Evolutionary conservation across 2,113 vertebrate genomes (phyloP), one percentile per base, ranked within the genome.

Genomic region (Corvus hawaiiensis): DNA sequence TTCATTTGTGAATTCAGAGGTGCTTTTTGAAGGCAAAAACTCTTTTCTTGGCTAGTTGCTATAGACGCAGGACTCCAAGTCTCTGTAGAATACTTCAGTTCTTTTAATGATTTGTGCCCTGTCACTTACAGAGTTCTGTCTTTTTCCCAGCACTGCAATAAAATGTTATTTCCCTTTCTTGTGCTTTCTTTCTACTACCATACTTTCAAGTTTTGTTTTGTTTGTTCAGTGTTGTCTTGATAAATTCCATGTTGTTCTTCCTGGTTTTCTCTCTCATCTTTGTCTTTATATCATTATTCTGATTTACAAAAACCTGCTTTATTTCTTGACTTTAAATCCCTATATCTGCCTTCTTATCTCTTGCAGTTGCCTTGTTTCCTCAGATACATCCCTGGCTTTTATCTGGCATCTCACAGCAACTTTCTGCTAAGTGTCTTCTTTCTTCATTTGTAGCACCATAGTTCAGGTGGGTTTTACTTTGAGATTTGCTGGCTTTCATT

Each of bases 11-110:
- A 90, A 96, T 96, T 96, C 85, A 89, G 93, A 96, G 86, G 66
- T 92, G 76, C 73, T 94, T 95, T 97, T 96, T 96, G 90, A 97
- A 96, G 80, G 62, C 68, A 92, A 90, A 94, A 80, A 2, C 82
- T 84, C 90, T 96, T 95, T 96, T 96, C 82, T 90, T 16, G 6
- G 58, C 73, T 92, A 95, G 89, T 89, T 94, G 92, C 76, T 87
- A 76, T 96, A 94, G 96, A 95, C 3, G 19, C 79, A 92, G 68
- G 68, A 90, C 92, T 96, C 78, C 32, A 10, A 88, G 90, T 97
- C 96, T 97, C 93, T 92, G 89, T 72, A 96, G 96, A 96, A 96
- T 97, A 95, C 92, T 96, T 87, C 52, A 89, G 83, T 75, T 69
- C 82, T 94, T 96, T 96, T 92, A 97, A 92, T 94, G 90, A 90